Evolutionary conservation across 2,888 invertebrate species (phyloP).

Genomic region (Microctonus brassicae): DNA sequence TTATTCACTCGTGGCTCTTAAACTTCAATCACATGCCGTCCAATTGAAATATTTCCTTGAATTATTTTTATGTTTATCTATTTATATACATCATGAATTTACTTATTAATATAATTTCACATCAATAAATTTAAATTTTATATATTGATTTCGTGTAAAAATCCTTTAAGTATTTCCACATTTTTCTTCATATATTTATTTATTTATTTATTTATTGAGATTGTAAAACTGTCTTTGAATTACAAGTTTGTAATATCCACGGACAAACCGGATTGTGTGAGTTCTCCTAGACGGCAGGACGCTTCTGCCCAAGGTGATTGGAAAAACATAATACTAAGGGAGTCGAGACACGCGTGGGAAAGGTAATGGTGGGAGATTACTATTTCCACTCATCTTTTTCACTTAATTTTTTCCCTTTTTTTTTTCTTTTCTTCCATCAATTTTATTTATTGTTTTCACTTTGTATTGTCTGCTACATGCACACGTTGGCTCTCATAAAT

Average conservation of each 20-base stretch:
- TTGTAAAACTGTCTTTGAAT: conserved; percentile 19
- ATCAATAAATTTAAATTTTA: not conserved
- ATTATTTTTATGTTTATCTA: conserved; percentile 46
- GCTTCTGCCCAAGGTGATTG: conserved; percentile 42
- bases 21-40: conserved; percentile 31
- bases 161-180: not conserved
- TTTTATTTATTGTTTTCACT: not conserved
- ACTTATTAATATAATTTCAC: not conserved
- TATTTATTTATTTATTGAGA: not conserved
- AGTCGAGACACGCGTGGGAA: conserved; percentile 60
- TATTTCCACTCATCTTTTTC: conserved; percentile 17
- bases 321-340: conserved; percentile 51
- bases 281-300: conserved; percentile 59
- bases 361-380: conserved; percentile 57
- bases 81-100: not conserved
- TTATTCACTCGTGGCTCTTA: too few relatives aligned
- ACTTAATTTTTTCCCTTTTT: conserved; percentile 3
- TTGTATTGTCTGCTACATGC: not conserved
- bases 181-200: not conserved
- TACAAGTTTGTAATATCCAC: conserved; percentile 33
- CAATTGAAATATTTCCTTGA: conserved; percentile 51
- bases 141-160: not conserved
- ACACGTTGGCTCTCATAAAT: conserved; percentile 25
- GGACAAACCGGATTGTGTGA: conserved; percentile 43
- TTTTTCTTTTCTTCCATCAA: conserved; percentile 2